Base-by-base conservation (phyloP, 1,140 invertebrate species). In the Caenorhabditis elegans region DNA sequence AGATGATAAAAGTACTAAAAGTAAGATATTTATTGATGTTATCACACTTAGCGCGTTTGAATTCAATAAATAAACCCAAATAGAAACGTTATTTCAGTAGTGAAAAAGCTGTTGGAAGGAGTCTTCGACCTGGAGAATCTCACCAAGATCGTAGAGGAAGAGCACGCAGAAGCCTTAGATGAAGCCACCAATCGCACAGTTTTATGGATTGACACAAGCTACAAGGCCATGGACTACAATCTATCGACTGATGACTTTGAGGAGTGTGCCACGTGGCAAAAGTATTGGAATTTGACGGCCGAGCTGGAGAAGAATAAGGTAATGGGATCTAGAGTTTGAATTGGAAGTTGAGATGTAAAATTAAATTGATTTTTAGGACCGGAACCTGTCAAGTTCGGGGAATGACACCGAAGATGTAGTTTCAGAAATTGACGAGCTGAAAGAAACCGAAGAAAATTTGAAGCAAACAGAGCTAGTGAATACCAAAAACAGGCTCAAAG, bases 191-290 rank as follows among this genome's bases (percentile, higher is more conserved):
- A 83, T 60, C 51, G 70, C 39, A 79, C 81, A 19, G 76, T 83
- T 48, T 78, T 87, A 6, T 87, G 86, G 86, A 79, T 87, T 28
- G 87, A 88, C 49, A 87, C 87, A 48, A 85, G 83, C 8, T 88
- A 86, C 76, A 88, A 88, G 81, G 87, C 87, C 3, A 78, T 65
- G 10, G 86, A 90, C 48, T 36, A 81, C 4, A 86, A 85, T 13
- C 34, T 88, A 8, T 89, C 90, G 36, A 60, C 89, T n/a, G 77
- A 70, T 24, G 47, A 31, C 10, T 24, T 87, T 1, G 36, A 76
- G 15, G 84, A 88, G 39, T 88, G 87, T 55, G 34, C 78, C 22
- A 53, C 84, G 6, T 88, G 87, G 87, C 48, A 81, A 26, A 60
- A 84, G 24, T 90, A 82, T 49, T 88, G 86, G 88, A 55, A 79